Conservation (phyloP, 2,797 vertebrate species). For the Aphelocoma californica region DNA sequence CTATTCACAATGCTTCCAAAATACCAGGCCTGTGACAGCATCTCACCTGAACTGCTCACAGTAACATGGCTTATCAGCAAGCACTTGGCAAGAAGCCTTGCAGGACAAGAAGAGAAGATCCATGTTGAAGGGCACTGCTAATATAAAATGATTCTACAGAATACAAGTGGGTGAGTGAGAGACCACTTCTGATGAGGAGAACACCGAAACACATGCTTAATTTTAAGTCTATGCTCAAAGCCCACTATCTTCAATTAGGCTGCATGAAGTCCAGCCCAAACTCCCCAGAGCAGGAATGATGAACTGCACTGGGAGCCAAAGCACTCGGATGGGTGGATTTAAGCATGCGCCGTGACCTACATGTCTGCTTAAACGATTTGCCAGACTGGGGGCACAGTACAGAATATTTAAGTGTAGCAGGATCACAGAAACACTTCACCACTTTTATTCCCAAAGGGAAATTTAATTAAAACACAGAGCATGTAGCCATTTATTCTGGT, state of each 20-base stretch:
- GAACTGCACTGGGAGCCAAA: not conserved
- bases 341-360: not conserved
- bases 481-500: not conserved
- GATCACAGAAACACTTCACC: conserved; percentile 10
- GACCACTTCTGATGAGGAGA: not conserved
- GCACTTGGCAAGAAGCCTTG: not conserved
- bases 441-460: not conserved
- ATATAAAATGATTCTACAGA: not conserved
- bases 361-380: not conserved
- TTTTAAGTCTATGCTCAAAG: not conserved
- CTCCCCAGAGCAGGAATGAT: not conserved
- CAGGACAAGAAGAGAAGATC: not conserved
- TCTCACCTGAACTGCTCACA: conserved; percentile 43
- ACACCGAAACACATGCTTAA: not conserved
- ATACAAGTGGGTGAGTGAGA: not conserved
- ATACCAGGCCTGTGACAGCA: conserved; percentile 44
- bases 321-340: not conserved
- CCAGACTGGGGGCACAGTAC: not conserved
- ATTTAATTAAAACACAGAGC: not conserved
- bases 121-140: not conserved
- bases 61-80: not conserved
- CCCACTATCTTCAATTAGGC: not conserved
- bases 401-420: not conserved
- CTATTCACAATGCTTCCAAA: not conserved
- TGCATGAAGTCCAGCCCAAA: not conserved